Conservation (phyloP, 1,140 invertebrate genomes). For the Scylla paramamosain region DNA sequence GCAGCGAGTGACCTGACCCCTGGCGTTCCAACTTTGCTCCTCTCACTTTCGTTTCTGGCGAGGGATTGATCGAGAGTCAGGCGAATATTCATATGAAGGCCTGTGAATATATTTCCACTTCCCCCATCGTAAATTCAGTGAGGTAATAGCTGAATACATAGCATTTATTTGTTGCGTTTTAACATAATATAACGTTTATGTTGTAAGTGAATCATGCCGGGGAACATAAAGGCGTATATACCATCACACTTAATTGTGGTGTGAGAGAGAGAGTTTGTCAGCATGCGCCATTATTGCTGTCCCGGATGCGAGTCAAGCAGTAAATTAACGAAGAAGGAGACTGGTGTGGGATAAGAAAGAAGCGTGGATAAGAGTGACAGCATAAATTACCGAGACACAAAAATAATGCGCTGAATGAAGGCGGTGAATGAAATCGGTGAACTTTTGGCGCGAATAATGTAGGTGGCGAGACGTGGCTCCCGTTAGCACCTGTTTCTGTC, state of each 20-base stretch:
- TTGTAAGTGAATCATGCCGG: neutral
- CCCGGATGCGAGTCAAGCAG: too few species aligned
- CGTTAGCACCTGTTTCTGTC: neutral
- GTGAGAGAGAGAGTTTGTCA: neutral
- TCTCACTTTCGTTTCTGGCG: neutral
- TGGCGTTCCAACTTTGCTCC: neutral
- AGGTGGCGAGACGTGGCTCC: neutral
- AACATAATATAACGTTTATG: neutral
- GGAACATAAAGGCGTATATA: neutral
- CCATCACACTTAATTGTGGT: neutral
- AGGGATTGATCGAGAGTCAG: neutral
- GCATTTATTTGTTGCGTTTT: neutral
- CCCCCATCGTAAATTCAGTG: neutral
- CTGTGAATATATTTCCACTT: neutral
- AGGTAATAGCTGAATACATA: neutral
- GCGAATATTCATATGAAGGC: neutral
- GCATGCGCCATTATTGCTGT: neutral
- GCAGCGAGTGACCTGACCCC: neutral
- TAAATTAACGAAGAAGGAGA: neutral
- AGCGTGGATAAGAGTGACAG: neutral
- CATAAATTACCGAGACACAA: neutral
- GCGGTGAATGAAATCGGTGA: slow-evolving; percentile 15
- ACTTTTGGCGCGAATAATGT: neutral
- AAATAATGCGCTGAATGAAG: neutral
- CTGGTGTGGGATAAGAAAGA: neutral